phyloP scores from a whole-genome alignment of 1,140 invertebrate species.

The Pogonomyrmex barbatus region DNA sequence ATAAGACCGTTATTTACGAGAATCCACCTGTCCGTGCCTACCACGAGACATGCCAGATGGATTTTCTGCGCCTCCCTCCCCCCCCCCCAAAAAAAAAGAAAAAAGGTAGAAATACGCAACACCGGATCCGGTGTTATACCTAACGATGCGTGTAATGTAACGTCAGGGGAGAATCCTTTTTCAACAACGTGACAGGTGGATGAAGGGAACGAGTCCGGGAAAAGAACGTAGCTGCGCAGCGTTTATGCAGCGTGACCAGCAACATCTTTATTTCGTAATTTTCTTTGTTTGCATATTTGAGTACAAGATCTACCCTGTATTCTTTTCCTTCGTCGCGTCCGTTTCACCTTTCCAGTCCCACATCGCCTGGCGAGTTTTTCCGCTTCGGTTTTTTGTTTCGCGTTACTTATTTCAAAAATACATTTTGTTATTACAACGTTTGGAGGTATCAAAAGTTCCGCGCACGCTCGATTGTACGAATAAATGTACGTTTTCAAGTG shows the following conservation, averaged over 20 bases:
- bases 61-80: not conserved
- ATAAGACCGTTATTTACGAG: constrained; percentile 43
- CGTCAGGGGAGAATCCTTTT: not conserved
- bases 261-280: not conserved
- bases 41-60: not conserved
- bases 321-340: not conserved
- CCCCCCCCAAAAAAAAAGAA: not conserved
- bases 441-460: constrained; percentile 6
- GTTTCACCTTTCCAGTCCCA: not conserved
- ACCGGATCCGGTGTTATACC: not conserved
- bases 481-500: constrained; percentile 21
- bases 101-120: not conserved
- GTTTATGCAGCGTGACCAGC: not conserved
- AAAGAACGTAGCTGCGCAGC: not conserved
- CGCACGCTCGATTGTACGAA: not conserved
- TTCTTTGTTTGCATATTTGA: not conserved
- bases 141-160: not conserved
- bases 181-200: not conserved
- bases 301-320: not conserved
- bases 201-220: not conserved
- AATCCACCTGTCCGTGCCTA: constrained; percentile 12
- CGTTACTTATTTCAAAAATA: constrained; percentile 18
- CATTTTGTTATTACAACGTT: not conserved
- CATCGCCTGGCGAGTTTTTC: not conserved
- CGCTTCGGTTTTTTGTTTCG: not conserved